Evolutionary conservation across 2,797 vertebrate genomes (phyloP), one percentile per base, ranked within the genome.

Genomic region (Linurgus olivaceus): DNA sequence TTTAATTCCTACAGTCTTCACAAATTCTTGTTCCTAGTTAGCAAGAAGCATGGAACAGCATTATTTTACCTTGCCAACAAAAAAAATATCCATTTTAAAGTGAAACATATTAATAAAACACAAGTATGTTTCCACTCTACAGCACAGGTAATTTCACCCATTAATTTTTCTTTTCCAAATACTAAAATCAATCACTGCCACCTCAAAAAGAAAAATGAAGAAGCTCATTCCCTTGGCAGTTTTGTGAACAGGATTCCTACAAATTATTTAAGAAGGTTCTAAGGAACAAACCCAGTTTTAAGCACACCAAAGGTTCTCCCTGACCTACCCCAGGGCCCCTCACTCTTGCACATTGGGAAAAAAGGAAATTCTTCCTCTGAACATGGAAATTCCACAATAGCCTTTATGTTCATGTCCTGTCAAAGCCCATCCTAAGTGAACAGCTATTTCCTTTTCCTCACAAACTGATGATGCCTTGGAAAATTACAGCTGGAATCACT

Each of bases 1-100:
- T 97, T 99, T 99, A 78, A 99, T 99, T 96, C 99, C 99, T 96
- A 99, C 99, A 96, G 99, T 98, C 97, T 99, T 99, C 94, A 99
- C 98, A 95, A 98, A 99, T 96, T 99, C 99, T 98, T 99, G 99
- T 97, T 99, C 99, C 99, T 99, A 80, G 88, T 80, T 48, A 45
- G 87, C 29, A 93, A 61, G 42, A 89, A 85, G 78, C 4, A 86
- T 3, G 26, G 29, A 73, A 78, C 18, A 79, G 42, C 8, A 38
- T 35, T 68, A 48, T 59, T 75, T 84, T 61, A 71, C 48, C 35
- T 75, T 50, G 31, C 25, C 62, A 55, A 62, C 11, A 75, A 50
- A 25, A 87, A 67, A 83, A 87, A 8, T 4, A 48, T 3, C 42
- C 7, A 51, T 5, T 29, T 67, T 55, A 10, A 79, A 78, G 28